These are phyloP conservation scores for Chloroclysta siterata DNA, from an alignment of 2,888 invertebrate genomes.

Conservation along the genomic window DNA sequence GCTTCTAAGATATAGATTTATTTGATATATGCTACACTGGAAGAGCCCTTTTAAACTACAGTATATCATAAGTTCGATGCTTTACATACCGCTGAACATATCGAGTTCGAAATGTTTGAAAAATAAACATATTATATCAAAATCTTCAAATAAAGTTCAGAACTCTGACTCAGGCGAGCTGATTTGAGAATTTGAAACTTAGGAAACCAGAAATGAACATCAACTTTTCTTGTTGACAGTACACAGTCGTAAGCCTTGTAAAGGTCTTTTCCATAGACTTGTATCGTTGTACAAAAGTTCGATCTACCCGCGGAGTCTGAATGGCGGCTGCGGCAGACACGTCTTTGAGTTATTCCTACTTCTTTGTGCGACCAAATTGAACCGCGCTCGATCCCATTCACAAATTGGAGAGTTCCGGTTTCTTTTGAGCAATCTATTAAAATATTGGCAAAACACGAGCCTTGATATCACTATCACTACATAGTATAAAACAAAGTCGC, in stretches of 20 bases:
- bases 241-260: background rate
- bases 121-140: no score
- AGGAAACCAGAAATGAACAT: no score
- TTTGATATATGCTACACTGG: conserved; percentile 9
- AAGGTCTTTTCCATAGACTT: conserved; percentile 12
- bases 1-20: conserved; percentile 3
- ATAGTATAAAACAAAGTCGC: no score
- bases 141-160: no score
- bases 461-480: no score
- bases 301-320: conserved; percentile 39
- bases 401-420: conserved; percentile 27
- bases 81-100: no score
- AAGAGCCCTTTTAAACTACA: conserved; percentile 4
- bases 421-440: conserved; percentile 14
- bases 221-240: no score
- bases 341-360: conserved; percentile 44
- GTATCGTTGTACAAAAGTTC: conserved; percentile 26
- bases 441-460: conserved; percentile 12
- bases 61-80: no score
- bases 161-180: no score
- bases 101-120: no score
- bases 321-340: conserved; percentile 45
- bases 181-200: no score
- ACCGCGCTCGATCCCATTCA: conserved; percentile 44
- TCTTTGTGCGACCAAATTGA: conserved; percentile 50